These are phyloP conservation scores for Acrossocheilus wenchowensis DNA, from an alignment of 2,797 vertebrate genomes.

Conservation along the genomic window DNA sequence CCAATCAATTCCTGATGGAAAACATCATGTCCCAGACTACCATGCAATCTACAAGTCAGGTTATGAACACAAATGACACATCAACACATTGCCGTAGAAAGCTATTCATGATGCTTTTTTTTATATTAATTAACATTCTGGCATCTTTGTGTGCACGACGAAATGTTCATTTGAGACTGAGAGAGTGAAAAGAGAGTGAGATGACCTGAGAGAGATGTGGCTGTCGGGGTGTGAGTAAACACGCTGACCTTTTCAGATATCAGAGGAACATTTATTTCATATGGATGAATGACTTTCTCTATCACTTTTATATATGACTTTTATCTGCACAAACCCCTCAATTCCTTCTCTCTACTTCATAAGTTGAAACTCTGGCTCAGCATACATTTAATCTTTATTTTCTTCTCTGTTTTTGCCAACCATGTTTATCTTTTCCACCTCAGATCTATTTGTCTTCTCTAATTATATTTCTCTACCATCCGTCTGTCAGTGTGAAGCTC, in stretches of 20 bases:
- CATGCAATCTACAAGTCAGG: rapidly evolving
- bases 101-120: not conserved
- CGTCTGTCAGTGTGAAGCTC: slow-evolving; percentile 4
- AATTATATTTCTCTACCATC: slow-evolving; percentile 13
- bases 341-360: not conserved
- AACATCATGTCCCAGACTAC: not conserved
- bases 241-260: slow-evolving; percentile 61
- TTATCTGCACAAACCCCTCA: not conserved
- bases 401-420: not conserved
- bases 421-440: not conserved
- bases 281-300: slow-evolving; percentile 39
- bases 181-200: slow-evolving; percentile 13
- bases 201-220: slow-evolving; percentile 37
- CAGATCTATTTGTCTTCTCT: slow-evolving; percentile 8
- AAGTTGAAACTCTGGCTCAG: not conserved
- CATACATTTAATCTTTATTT: not conserved
- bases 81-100: no score
- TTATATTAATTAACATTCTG: not conserved
- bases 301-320: not conserved
- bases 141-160: not conserved
- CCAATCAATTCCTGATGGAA: not conserved
- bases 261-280: slow-evolving; percentile 50
- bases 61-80: not conserved
- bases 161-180: slow-evolving; percentile 1
- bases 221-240: slow-evolving; percentile 52